phyloP scores from a whole-genome alignment of 2,797 vertebrate genomes.

The Megalops cyprinoides region DNA sequence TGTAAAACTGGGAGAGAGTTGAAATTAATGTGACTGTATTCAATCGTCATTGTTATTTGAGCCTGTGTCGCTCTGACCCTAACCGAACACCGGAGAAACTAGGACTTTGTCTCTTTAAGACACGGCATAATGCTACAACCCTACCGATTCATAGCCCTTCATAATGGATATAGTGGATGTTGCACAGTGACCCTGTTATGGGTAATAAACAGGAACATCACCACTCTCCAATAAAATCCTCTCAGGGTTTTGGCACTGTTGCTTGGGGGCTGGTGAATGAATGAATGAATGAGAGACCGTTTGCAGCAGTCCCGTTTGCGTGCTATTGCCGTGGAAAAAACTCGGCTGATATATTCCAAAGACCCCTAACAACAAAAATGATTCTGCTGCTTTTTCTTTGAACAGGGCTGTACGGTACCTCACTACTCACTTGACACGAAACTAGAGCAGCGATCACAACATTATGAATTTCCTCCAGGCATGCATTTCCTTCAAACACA shows the following conservation, averaged over 20 bases:
- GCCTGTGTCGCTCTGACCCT: background rate
- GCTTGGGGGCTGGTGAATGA: slow-evolving; percentile 37
- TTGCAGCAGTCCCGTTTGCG: slow-evolving; percentile 31
- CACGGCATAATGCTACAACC: slow-evolving; percentile 41
- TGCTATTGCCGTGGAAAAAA: slow-evolving; percentile 43
- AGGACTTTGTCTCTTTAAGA: slow-evolving; percentile 64
- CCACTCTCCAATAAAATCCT: slow-evolving; percentile 50
- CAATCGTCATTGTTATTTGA: background rate
- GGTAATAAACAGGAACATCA: slow-evolving; percentile 59
- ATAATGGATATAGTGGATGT: slow-evolving; percentile 58
- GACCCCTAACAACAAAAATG: background rate
- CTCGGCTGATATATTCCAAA: slow-evolving; percentile 22
- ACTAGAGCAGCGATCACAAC: background rate
- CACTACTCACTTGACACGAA: background rate
- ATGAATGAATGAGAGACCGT: slow-evolving; percentile 50
- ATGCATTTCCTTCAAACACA: no score
- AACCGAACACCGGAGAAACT: background rate
- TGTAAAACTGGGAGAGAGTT: background rate
- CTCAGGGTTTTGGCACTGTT: slow-evolving; percentile 34
- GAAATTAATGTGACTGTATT: background rate
- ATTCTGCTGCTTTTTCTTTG: background rate
- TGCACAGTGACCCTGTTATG: slow-evolving; percentile 67
- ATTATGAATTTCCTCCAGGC: background rate
- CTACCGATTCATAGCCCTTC: slow-evolving; percentile 58
- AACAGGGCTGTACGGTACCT: background rate